Base-by-base conservation (phyloP, 2,113 vertebrate genomes). In the Asarcornis scutulata region DNA sequence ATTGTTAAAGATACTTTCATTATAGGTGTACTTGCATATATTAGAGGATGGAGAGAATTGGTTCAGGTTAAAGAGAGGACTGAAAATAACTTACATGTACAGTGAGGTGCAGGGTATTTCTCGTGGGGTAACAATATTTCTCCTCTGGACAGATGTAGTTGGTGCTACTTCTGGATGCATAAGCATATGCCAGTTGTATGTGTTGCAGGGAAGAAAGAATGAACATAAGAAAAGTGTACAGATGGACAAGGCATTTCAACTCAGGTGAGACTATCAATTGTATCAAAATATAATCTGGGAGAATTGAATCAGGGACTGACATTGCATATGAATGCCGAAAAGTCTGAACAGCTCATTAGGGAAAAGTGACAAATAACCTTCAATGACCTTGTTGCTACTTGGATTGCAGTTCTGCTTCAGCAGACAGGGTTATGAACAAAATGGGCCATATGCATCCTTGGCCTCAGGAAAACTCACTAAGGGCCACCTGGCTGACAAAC, bases 171-270 rank as follows among this genome's bases (percentile, higher is more conserved):
- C 71, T 40, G 15, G 18, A 62, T 58, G 17, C 15, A 83, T 46
- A 91, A 75, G 8, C 32, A 18, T 74, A 21, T 67, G 67, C 26
- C n/a, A 86, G 40, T 46, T 74, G 26, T 71, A 63, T 13, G 22
- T 46, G 31, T 63, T 62, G 53, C 71, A 79, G n/a, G 21, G 63
- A 89, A 80, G 56, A 67, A 42, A 34, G n/a, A 69, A 85, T n/a
- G 67, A 44, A 48, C 0, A 0, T 55, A n/a, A 83, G 36, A 60
- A 93, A 83, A 26, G 8, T 58, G 7, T 89, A 58, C 50, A 84
- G 67, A 83, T 83, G 42, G 76, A n/a, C 42, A 74, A 94, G 26
- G 75, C 42, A 53, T 94, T 95, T 91, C 85, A 86, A n/a, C 31
- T 71, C 17, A 86, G 59, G 67, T 96, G 52, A 94, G 27, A 40